Evolutionary conservation across 2,113 vertebrate species (phyloP), one percentile per base, ranked within the genome.

Genomic region (Mobula hypostoma): DNA sequence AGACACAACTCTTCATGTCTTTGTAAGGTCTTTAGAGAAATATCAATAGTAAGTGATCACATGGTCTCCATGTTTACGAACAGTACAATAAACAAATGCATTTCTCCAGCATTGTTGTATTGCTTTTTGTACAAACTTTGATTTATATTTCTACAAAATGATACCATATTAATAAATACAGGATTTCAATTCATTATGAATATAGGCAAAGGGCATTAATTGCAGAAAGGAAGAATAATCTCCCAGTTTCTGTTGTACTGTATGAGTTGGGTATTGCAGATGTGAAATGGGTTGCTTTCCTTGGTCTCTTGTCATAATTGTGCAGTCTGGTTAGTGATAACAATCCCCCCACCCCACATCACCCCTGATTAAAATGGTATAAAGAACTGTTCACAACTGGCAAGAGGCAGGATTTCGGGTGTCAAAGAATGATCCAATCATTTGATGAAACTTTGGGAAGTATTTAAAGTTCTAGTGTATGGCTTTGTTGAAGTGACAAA

Each of bases 111-210:
- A 36, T 17, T 70, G 68, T 17, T 70, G 19, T 9, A 70, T 92
- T 92, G 36, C 63, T 70, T 92, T 40, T 40, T 24, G 36, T 40
- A 40, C 63, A 92, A 92, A 70, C 8, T 91, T 17, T 70, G 19
- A n/a, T 63, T 61, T 70, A 17, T 92, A 19, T 40, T 40, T 92
- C 63, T 40, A 40, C n/a, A 92, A 92, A 92, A 83, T 9, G 15
- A 21, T 24, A 32, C 66, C 9, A 21, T 21, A 70, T 92, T 36
- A 92, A 92, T 92, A 92, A 92, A 92, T 92, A 90, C 87, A 66
- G 32, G 12, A 4, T 56, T 88, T n/a, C 40, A 63, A 24, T 21
- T 92, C 32, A 70, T 92, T n/a, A 66, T 66, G 24, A 66, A 68
- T 12, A 66, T 0, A 68, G 29, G 24, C 48, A 27, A 87, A 21